Evolutionary conservation across 2,797 vertebrate genomes (phyloP).

Genomic region (Knipowitschia caucasica): DNA sequence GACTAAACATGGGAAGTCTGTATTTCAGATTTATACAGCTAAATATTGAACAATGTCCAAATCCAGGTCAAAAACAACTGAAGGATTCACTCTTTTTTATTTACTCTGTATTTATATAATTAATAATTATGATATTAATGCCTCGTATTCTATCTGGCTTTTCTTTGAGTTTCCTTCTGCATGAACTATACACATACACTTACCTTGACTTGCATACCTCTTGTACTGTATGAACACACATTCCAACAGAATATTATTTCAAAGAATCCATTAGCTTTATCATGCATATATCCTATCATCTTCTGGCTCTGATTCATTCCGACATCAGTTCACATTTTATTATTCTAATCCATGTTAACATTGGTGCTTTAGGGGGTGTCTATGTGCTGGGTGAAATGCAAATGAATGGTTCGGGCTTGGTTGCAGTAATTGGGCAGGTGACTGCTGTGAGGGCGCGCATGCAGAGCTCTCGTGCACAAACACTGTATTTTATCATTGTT

Average conservation of each 20-base stretch:
- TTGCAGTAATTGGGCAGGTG: constrained; percentile 14
- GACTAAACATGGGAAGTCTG: too few species aligned
- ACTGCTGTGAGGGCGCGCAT: constrained; percentile 9
- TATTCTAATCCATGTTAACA: not conserved
- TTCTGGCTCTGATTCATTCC: constrained; percentile 2
- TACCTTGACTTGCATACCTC: too few species aligned
- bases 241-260: not conserved
- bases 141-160: too few species aligned
- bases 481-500: not conserved
- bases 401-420: constrained; percentile 21
- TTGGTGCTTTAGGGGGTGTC: constrained; percentile 10
- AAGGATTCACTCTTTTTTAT: too few species aligned
- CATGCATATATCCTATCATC: not conserved
- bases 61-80: too few species aligned
- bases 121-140: too few species aligned
- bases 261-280: constrained; percentile 29
- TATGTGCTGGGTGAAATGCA: constrained; percentile 16
- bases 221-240: too few species aligned
- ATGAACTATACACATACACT: too few species aligned
- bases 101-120: too few species aligned
- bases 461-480: not conserved
- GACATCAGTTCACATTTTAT: constrained; percentile 11
- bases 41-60: too few species aligned
- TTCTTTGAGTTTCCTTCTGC: too few species aligned
- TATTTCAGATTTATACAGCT: too few species aligned